phyloP scores from a whole-genome alignment of 2,113 vertebrate genomes.

The Bolborhynchus lineola region DNA sequence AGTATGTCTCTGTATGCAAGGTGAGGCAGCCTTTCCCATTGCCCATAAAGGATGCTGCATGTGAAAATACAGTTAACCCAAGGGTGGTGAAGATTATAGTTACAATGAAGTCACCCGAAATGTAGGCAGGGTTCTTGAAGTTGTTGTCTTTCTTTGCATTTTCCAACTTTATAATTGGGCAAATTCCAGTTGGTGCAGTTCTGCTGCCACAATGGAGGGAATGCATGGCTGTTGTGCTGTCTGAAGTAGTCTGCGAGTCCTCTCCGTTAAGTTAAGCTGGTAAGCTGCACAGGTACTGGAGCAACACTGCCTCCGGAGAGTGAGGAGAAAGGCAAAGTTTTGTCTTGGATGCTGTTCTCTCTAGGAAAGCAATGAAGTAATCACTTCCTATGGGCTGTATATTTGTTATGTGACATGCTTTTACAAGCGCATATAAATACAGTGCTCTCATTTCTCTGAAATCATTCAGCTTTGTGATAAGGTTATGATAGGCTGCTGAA shows the following conservation, averaged over 20 bases:
- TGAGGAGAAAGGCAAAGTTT: too few species aligned
- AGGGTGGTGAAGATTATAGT: background rate
- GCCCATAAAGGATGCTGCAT: background rate
- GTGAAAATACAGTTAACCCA: fast-evolving
- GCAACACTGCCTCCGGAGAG: background rate
- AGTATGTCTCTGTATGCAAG: background rate
- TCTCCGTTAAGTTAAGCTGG: background rate
- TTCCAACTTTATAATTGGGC: background rate
- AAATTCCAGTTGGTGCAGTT: background rate
- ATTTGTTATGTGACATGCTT: fast-evolving
- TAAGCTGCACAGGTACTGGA: background rate
- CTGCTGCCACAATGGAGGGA: background rate
- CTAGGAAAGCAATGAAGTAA: background rate
- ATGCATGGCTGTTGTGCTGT: background rate
- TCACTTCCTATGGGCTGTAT: fast-evolving
- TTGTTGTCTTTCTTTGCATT: fast-evolving
- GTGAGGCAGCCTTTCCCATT: background rate
- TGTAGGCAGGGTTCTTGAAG: background rate
- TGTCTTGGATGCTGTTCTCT: background rate
- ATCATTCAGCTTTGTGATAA: background rate
- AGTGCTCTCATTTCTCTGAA: background rate
- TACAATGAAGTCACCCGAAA: background rate
- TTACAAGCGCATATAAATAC: fast-evolving
- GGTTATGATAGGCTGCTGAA: background rate
- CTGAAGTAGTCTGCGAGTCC: background rate